These are phyloP conservation scores for Egretta garzetta DNA, from an alignment of 2,113 vertebrate genomes.

Conservation along the genomic window DNA sequence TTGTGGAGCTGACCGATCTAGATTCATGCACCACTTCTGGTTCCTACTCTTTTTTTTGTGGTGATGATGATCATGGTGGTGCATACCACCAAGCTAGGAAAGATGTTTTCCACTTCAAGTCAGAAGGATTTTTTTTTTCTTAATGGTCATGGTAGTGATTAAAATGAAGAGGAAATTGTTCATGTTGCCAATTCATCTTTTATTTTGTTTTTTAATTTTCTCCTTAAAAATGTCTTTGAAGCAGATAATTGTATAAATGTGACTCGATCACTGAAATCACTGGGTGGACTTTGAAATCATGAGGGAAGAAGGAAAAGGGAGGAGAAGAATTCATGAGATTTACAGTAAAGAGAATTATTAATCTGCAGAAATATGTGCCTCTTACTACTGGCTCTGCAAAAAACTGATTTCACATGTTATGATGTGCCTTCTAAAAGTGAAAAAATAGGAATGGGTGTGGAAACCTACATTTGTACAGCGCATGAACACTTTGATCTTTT, in stretches of 20 bases:
- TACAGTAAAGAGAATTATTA: slow-evolving; percentile 66
- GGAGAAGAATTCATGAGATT: slow-evolving; percentile 52
- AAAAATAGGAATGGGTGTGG: slow-evolving; percentile 45
- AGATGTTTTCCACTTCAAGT: slow-evolving; percentile 24
- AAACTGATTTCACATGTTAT: slow-evolving; percentile 48
- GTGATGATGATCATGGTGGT: background rate
- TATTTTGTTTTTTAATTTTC: slow-evolving; percentile 32
- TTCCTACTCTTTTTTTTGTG: background rate
- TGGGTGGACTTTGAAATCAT: slow-evolving; percentile 36
- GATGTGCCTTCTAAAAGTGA: slow-evolving; percentile 31
- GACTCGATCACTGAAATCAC: slow-evolving; percentile 41
- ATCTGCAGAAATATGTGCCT: slow-evolving; percentile 53
- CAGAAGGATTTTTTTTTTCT: background rate
- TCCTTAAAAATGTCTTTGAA: slow-evolving; percentile 43
- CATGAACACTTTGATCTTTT: slow-evolving; percentile 29
- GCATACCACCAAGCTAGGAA: background rate
- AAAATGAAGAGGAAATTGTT: slow-evolving; percentile 3
- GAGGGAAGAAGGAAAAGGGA: slow-evolving; percentile 28
- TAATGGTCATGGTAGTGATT: background rate
- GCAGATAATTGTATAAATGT: slow-evolving; percentile 43
- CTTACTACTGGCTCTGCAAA: slow-evolving; percentile 32
- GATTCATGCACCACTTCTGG: background rate
- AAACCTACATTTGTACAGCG: slow-evolving; percentile 23
- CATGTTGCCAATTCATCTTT: background rate
- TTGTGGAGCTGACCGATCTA: background rate